phyloP scores from a whole-genome alignment of 2,797 vertebrate species.

The Anniella stebbinsi region DNA sequence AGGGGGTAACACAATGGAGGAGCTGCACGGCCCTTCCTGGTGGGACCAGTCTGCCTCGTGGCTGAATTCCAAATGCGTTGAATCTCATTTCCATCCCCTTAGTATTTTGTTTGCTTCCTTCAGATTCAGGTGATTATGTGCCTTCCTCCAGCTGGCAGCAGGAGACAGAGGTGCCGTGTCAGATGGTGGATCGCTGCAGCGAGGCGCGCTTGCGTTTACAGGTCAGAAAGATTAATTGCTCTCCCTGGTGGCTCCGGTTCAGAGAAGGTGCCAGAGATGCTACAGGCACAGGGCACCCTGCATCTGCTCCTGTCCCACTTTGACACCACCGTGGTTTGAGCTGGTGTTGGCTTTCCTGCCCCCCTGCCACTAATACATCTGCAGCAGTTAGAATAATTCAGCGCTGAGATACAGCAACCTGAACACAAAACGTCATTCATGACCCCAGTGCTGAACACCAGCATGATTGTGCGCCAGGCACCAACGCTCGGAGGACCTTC shows the following conservation, averaged over 20 bases:
- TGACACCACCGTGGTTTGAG: constrained; percentile 1
- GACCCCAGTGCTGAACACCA: background rate
- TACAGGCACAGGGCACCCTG: background rate
- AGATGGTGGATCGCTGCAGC: background rate
- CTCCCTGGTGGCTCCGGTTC: background rate
- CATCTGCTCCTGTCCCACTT: background rate
- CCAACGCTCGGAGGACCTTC: background rate
- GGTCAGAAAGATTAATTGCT: constrained; percentile 31
- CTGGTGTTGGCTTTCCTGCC: background rate
- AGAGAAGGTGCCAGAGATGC: background rate
- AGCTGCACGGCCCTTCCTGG: background rate
- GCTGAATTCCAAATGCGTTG: background rate
- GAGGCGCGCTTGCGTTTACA: constrained; percentile 6
- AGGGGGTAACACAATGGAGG: background rate
- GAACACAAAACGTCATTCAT: background rate
- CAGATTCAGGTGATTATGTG: constrained; percentile 7
- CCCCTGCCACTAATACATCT: background rate
- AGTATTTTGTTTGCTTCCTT: constrained; percentile 16
- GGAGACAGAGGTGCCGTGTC: constrained; percentile 1
- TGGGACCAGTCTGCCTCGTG: background rate
- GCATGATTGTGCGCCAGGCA: background rate
- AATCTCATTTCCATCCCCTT: constrained; percentile 2
- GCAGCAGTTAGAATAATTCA: background rate
- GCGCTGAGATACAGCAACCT: background rate
- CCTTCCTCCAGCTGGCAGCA: background rate